Conservation (phyloP, 37 sponge, comb jelly and placozoan species). For the Spongilla lacustris region DNA sequence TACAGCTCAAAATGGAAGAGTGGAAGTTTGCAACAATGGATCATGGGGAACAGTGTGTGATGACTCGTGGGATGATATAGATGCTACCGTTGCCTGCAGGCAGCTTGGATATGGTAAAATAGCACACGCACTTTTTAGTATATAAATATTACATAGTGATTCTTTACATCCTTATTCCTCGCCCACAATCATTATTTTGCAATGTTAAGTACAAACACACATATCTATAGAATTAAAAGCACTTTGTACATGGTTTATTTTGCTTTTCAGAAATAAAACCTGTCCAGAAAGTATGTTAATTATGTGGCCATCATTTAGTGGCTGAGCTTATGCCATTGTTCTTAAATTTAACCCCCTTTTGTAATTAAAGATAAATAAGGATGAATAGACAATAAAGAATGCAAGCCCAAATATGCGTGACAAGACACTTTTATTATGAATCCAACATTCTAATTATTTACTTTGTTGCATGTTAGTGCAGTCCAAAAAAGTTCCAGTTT, state of each 20-base stretch:
- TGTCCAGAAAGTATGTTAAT: not conserved
- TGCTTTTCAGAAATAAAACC: not conserved
- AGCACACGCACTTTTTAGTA: not conserved
- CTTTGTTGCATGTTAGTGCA: not conserved
- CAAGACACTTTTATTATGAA: too few relatives aligned
- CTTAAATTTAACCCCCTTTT: not conserved
- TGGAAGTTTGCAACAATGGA: slow-evolving; percentile 42
- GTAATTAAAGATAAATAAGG: not conserved
- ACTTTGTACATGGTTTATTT: not conserved
- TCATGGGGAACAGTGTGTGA: slow-evolving; percentile 59
- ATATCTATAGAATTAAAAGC: not conserved
- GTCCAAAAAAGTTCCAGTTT: not conserved
- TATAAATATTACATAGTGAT: not conserved
- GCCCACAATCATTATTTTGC: not conserved
- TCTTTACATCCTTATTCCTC: not conserved
- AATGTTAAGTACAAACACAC: not conserved
- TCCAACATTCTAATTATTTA: not conserved
- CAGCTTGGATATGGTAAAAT: slow-evolving; percentile 36
- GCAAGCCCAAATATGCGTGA: too few relatives aligned
- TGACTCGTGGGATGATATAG: slow-evolving; percentile 36
- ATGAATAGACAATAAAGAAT: too few relatives aligned
- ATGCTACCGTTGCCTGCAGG: slow-evolving; percentile 45
- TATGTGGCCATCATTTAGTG: not conserved
- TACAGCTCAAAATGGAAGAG: slow-evolving; percentile 19
- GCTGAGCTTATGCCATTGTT: not conserved